A percentile compares a stretch with the other conserved stretches of the same genome.
phyloP scores from a whole-genome alignment of 2,113 vertebrate species.

The Anthoscopus minutus region DNA sequence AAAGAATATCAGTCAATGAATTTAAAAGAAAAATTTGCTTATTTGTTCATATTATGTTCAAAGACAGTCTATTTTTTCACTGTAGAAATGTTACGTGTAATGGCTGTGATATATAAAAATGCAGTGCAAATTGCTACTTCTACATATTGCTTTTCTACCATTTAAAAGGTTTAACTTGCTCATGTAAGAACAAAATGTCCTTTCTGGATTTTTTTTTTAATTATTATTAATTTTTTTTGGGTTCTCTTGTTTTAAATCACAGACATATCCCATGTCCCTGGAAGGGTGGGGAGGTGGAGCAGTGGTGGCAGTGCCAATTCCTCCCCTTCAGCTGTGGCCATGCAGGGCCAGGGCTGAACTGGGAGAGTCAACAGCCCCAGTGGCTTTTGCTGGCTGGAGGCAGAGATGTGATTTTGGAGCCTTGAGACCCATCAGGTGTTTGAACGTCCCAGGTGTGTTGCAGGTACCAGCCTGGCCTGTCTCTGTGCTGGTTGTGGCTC shows the following conservation, averaged over 20 bases:
- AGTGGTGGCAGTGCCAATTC: background rate
- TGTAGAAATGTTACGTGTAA: conserved; percentile 80
- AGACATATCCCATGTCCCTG: conserved; percentile 21
- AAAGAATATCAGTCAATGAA: conserved; percentile 58
- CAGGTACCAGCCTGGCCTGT: background rate
- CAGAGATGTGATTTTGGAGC: background rate
- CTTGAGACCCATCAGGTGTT: background rate
- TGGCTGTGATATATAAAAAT: conserved; percentile 52
- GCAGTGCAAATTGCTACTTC: conserved; percentile 50
- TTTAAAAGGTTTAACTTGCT: conserved; percentile 47
- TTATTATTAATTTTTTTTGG: too few relatives aligned
- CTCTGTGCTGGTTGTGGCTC: background rate
- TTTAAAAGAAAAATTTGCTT: conserved; percentile 74
- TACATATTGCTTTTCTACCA: conserved; percentile 51
- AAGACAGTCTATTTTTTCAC: conserved; percentile 98
- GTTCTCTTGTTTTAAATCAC: background rate
- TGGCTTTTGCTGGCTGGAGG: background rate
- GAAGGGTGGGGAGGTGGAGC: background rate
- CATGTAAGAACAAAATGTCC: conserved; percentile 4
- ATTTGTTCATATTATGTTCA: conserved; percentile 90
- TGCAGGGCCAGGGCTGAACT: background rate
- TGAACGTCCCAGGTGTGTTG: rapidly evolving
- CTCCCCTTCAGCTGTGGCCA: background rate
- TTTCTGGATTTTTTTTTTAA: background rate
- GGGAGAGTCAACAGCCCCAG: background rate